Base-by-base conservation (phyloP, 1,140 invertebrate genomes). In the Zaprionus gabonicus region DNA sequence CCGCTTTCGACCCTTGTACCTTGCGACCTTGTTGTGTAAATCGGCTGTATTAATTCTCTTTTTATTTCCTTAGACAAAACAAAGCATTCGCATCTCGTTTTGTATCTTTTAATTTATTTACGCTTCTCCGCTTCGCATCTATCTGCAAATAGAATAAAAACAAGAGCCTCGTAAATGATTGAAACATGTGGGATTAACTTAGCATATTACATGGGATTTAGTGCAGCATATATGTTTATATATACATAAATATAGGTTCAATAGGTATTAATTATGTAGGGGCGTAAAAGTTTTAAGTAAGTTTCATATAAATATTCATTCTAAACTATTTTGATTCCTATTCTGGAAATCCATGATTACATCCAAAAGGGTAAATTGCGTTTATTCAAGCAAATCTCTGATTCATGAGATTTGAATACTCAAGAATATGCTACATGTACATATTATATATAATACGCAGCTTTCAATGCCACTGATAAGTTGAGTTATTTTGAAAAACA, bases 1-100 rank as follows among this genome's bases (percentile, higher is more conserved):
- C 51, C 57, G 62, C 27, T 31, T 49, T 53, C 17, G 53, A 59
- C 82, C 68, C 75, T 70, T 73, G 56, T 76, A 87, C 76, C 70
- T 59, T 69, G 72, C 46, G 20, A 15, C 28, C 49, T 36, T 20
- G 49, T 67, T 56, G 49, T 51, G 58, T 53, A 44, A 71, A 55
- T 71, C 38, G 70, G 41, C 41, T 75, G 44, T 31, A 41, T 70
- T 59, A 64, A 57, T 71, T 75, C 41, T 49, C 36, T 71, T 70
- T 64, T 34, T 64, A 51, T 27, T 66, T 49, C 12, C 51, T 69
- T 31, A 59, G 34, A 59, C 41, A 36, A 51, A 49, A 57, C 28
- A 46, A 41, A 46, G 23, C 28, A 64, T 49, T 64, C 55, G 17
- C n/a, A n/a, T 34, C 46, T 44, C 13, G 12, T 23, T 28, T 25